These are phyloP conservation scores for Spondyliosoma cantharus DNA, from an alignment of 2,797 vertebrate genomes.

Conservation along the genomic window DNA sequence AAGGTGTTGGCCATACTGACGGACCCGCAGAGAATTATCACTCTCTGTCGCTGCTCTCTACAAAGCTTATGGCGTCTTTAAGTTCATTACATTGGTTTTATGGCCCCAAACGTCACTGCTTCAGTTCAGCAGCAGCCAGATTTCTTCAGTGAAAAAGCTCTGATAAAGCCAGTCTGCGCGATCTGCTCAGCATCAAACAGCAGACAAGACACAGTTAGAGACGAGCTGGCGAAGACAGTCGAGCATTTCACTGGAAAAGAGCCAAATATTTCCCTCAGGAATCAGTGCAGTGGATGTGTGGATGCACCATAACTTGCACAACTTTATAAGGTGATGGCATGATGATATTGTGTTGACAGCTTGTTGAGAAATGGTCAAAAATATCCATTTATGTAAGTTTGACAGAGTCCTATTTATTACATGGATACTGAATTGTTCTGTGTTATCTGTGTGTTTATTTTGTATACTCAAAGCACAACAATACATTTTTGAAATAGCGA, in stretches of 20 bases:
- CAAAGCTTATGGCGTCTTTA: background rate
- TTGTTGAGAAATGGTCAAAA: no score
- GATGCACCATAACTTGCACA: no score
- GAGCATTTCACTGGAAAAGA: background rate
- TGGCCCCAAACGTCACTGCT: background rate
- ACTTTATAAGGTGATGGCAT: no score
- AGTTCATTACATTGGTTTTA: background rate
- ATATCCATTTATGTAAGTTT: background rate
- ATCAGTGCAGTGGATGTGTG: background rate
- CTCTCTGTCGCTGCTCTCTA: background rate
- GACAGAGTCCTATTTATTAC: background rate
- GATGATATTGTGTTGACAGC: no score
- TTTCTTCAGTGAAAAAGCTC: background rate
- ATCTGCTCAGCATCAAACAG: background rate
- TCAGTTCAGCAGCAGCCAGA: conserved; percentile 1
- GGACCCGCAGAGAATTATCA: background rate
- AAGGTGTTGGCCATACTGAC: background rate
- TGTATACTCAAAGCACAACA: background rate
- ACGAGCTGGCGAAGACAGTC: background rate
- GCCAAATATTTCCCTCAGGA: conserved; percentile 2
- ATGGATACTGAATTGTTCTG: background rate
- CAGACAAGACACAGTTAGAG: background rate
- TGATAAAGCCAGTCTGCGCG: background rate
- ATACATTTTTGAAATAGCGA: background rate
- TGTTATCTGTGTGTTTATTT: background rate